A percentile compares a stretch with the other conserved stretches of the same genome.
Evolutionary conservation across 2,888 invertebrate species (phyloP).

Genomic region (Eubasilissa splendida): DNA sequence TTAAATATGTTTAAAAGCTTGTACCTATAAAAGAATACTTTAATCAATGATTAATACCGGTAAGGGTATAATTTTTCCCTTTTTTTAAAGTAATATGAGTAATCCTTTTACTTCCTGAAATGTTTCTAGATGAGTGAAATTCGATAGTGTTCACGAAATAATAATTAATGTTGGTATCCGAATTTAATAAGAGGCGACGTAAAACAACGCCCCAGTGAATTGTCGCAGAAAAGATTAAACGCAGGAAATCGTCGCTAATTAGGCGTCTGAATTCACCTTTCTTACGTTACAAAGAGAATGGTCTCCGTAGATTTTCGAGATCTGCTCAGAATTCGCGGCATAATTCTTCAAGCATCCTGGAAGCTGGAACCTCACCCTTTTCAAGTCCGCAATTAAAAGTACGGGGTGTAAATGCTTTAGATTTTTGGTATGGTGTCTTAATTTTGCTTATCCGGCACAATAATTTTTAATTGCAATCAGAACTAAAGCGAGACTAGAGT

Average conservation of each 20-base stretch:
- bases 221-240: slow-evolving; percentile 31
- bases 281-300: slow-evolving; percentile 21
- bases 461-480: background rate
- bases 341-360: background rate
- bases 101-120: no score
- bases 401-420: background rate
- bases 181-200: slow-evolving; percentile 16
- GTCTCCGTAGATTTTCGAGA: background rate
- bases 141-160: background rate
- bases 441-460: background rate
- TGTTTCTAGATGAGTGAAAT: no score
- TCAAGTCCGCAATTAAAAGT: no score
- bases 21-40: no score
- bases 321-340: slow-evolving; percentile 4
- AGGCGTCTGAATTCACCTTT: slow-evolving; percentile 33
- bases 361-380: no score
- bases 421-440: slow-evolving; percentile 28
- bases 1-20: no score
- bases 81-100: no score
- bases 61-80: no score
- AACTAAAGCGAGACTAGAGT: slow-evolving; percentile 35
- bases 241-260: slow-evolving; percentile 32
- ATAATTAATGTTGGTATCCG: slow-evolving; percentile 6
- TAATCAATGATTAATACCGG: no score
- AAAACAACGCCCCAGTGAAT: slow-evolving; percentile 22